A percentile compares a stretch with the other conserved stretches of the same genome.
Conservation (phyloP, 2,888 invertebrate species). For the Cremastinae sp. region DNA sequence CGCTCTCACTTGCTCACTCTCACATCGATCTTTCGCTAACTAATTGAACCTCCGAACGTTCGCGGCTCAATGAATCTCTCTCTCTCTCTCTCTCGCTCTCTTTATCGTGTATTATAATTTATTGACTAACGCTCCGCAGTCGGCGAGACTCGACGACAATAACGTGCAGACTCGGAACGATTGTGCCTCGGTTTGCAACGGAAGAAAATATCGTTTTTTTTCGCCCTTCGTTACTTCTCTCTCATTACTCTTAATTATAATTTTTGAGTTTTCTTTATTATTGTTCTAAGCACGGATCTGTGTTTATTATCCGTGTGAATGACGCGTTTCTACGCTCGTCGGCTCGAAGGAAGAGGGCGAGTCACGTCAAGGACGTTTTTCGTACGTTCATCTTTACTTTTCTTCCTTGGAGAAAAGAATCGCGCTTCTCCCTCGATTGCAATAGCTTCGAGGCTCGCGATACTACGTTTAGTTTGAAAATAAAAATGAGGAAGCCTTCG, state of each 20-base stretch:
- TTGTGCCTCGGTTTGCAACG: constrained; percentile 72
- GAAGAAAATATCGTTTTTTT: constrained; percentile 72
- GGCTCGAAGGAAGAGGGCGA: too few species aligned
- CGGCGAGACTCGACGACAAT: constrained; percentile 56
- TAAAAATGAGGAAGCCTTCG: neutral
- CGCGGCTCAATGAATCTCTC: constrained; percentile 62
- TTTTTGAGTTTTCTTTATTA: constrained; percentile 26
- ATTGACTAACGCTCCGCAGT: constrained; percentile 70
- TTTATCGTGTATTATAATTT: constrained; percentile 64
- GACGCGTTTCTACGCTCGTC: too few species aligned
- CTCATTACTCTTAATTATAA: constrained; percentile 4
- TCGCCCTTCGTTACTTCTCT: constrained; percentile 51
- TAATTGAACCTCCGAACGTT: constrained; percentile 54
- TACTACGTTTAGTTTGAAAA: neutral
- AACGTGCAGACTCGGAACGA: constrained; percentile 61
- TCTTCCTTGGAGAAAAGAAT: too few species aligned
- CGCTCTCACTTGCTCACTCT: constrained; percentile 56
- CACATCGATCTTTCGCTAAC: constrained; percentile 31
- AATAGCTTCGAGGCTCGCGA: neutral
- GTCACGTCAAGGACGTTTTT: too few species aligned
- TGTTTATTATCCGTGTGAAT: neutral
- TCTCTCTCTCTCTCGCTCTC: constrained; percentile 58
- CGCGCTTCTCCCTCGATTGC: neutral
- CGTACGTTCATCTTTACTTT: too few species aligned
- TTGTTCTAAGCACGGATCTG: constrained; percentile 53